Evolutionary conservation across 2,888 invertebrate species (phyloP).

Genomic region (Eulithis testata): DNA sequence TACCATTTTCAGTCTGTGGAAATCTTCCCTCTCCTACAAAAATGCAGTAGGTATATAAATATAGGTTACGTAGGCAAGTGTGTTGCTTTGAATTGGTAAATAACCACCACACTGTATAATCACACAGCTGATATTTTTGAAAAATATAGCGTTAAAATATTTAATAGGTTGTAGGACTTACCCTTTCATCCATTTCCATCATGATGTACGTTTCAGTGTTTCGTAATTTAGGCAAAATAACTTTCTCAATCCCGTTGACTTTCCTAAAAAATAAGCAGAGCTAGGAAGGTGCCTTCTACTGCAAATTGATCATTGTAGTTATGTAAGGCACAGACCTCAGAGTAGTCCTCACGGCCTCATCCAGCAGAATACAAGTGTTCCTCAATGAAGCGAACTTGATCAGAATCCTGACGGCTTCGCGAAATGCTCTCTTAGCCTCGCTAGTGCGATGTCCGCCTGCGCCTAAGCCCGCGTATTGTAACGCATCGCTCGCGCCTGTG

Average conservation of each 20-base stretch:
- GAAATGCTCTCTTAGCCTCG: constrained; percentile 74
- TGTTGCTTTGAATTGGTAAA: not conserved
- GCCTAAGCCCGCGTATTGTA: constrained; percentile 71
- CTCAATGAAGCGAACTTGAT: constrained; percentile 81
- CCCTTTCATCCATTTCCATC: constrained; percentile 79
- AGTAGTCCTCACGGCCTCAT: constrained; percentile 68
- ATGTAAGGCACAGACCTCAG: constrained; percentile 59
- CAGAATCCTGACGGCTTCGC: constrained; percentile 67
- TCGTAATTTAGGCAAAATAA: constrained; percentile 73
- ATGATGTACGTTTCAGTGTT: constrained; percentile 76
- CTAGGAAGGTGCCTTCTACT: too few species aligned
- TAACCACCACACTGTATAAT: not conserved
- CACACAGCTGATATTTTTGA: too few species aligned
- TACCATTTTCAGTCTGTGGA: constrained; percentile 78
- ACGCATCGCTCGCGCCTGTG: constrained; percentile 58
- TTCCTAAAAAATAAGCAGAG: constrained; percentile 61
- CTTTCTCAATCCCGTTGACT: constrained; percentile 79
- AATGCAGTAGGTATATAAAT: too few species aligned
- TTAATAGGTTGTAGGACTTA: constrained; percentile 38
- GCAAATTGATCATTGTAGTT: too few species aligned
- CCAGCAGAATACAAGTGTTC: constrained; percentile 69
- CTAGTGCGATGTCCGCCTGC: constrained; percentile 75
- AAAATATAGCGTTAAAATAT: too few species aligned
- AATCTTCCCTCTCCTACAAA: constrained; percentile 78
- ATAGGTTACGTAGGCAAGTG: too few species aligned